Evolutionary conservation across 2,888 invertebrate species (phyloP).

Genomic region (Caenorhabditis zanzibari): DNA sequence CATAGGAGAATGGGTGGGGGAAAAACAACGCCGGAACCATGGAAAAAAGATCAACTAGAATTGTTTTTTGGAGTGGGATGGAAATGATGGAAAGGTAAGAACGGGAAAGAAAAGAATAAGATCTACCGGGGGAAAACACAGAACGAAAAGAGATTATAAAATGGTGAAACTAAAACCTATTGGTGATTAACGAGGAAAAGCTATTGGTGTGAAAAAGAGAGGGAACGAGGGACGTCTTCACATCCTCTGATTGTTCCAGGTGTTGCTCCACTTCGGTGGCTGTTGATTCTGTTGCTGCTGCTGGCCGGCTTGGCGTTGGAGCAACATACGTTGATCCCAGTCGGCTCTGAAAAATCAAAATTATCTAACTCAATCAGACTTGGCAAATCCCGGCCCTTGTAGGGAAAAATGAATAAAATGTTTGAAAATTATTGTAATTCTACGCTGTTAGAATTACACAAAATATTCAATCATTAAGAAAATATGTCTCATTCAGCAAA

Average conservation of each 20-base stretch:
- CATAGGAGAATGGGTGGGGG: background rate
- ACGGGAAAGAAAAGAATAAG: background rate
- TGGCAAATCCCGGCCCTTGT: no score
- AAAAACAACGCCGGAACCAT: conserved; percentile 10
- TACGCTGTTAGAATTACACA: no score
- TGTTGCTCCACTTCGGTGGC: conserved; percentile 28
- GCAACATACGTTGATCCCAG: conserved; percentile 34
- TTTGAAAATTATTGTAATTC: no score
- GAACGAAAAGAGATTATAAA: conserved; percentile 3
- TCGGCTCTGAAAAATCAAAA: conserved; percentile 27
- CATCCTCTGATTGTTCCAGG: conserved; percentile 35
- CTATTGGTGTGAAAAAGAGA: background rate
- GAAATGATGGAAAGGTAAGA: background rate
- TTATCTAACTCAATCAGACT: no score
- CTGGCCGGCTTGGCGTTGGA: background rate
- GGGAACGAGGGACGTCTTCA: background rate
- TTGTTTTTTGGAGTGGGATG: background rate
- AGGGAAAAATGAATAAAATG: background rate
- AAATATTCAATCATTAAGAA: no score
- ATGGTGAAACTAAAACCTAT: no score
- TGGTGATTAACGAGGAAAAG: background rate
- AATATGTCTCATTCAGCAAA: no score
- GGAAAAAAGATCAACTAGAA: conserved; percentile 12
- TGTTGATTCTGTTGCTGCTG: conserved; percentile 39
- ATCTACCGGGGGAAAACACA: conserved; percentile 17